Percentiles rank a stretch among this genome's conserved stretches.
Conservation (phyloP, 2,888 invertebrate species). For the Saturnia pavonia region DNA sequence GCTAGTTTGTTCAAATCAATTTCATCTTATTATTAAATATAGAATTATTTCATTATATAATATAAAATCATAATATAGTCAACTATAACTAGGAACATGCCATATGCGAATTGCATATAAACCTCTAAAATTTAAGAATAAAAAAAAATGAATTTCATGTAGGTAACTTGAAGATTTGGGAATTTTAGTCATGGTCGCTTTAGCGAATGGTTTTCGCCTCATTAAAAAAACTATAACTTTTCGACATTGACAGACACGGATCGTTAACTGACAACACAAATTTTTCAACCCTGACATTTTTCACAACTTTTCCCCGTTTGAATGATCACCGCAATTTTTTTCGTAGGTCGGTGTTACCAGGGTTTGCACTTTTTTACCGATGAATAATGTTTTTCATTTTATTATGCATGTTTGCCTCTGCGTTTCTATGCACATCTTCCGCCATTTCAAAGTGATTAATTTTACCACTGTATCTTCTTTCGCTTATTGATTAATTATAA, state of each 20-base stretch:
- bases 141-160: too few species aligned
- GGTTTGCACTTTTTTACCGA: not conserved
- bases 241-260: conserved; percentile 61
- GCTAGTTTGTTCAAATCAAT: too few species aligned
- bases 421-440: not conserved
- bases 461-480: too few species aligned
- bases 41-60: too few species aligned
- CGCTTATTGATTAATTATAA: too few species aligned
- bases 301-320: conserved; percentile 58
- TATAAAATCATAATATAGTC: too few species aligned
- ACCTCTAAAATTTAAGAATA: too few species aligned
- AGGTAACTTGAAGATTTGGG: conserved; percentile 28
- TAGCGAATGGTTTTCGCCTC: conserved; percentile 50
- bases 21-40: too few species aligned
- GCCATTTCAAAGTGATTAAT: not conserved
- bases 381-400: not conserved
- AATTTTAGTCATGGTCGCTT: conserved; percentile 54
- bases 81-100: too few species aligned
- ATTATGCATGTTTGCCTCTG: not conserved
- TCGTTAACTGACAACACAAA: conserved; percentile 63
- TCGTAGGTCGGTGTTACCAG: conserved; percentile 29
- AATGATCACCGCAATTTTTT: conserved; percentile 65
- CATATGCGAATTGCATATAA: too few species aligned
- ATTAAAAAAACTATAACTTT: conserved; percentile 55
- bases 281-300: conserved; percentile 57